Conservation (phyloP, 2,113 vertebrate species). For the Spermophilus dauricus region DNA sequence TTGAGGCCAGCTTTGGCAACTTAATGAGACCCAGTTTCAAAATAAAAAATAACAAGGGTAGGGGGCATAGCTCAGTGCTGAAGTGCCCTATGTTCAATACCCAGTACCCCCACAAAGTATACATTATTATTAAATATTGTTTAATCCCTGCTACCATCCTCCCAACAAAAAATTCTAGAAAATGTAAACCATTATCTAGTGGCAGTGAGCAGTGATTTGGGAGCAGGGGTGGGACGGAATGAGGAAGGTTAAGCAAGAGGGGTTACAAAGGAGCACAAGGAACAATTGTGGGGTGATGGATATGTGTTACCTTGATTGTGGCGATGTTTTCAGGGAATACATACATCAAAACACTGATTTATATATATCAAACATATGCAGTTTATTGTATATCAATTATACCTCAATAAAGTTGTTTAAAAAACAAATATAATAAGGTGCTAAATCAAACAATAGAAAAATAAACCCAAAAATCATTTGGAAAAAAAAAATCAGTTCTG, state of each 20-base stretch:
- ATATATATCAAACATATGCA: background rate
- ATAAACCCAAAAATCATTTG: slow-evolving; percentile 36
- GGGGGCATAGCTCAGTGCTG: no score
- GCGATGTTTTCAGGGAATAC: background rate
- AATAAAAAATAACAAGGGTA: background rate
- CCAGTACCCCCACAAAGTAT: no score
- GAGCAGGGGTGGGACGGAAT: background rate
- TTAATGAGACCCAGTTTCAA: background rate
- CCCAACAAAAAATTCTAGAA: background rate
- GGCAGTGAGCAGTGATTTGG: background rate
- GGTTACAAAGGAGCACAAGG: background rate
- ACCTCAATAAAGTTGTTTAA: slow-evolving; percentile 25
- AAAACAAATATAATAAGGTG: slow-evolving; percentile 45
- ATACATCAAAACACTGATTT: slow-evolving; percentile 20
- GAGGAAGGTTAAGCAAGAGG: background rate
- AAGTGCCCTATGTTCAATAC: no score
- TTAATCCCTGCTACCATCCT: no score
- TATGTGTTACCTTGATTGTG: background rate
- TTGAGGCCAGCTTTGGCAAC: background rate
- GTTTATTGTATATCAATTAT: background rate
- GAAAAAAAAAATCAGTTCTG: slow-evolving; percentile 27
- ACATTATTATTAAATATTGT: background rate
- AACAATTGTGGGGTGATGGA: background rate
- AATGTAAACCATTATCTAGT: slow-evolving; percentile 6
- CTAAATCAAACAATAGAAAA: slow-evolving; percentile 30